These are phyloP conservation scores for Teinopalpus imperialis DNA, from an alignment of 2,888 invertebrate species.

Conservation along the genomic window DNA sequence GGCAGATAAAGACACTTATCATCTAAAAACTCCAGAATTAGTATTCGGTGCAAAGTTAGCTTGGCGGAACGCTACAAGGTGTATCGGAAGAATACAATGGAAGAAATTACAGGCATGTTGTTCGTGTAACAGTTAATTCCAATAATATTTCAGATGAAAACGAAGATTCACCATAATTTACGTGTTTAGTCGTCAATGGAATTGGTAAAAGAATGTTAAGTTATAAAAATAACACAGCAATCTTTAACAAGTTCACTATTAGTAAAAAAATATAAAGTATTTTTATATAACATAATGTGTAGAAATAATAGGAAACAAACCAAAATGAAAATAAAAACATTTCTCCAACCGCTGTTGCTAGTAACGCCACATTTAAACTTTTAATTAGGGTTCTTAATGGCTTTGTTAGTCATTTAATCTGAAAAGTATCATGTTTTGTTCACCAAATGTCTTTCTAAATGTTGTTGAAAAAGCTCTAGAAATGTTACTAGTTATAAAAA, in stretches of 20 bases:
- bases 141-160: neutral
- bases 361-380: constrained; percentile 44
- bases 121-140: constrained; percentile 2
- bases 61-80: constrained; percentile 96
- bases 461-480: too few relatives aligned
- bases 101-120: constrained; percentile 92
- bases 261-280: too few relatives aligned
- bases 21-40: constrained; percentile 94
- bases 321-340: neutral
- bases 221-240: too few relatives aligned
- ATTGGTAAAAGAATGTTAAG: too few relatives aligned
- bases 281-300: too few relatives aligned
- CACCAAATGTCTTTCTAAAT: constrained; percentile 15
- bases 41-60: constrained; percentile 96
- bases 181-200: too few relatives aligned
- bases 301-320: too few relatives aligned
- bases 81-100: constrained; percentile 98
- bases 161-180: too few relatives aligned
- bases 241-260: too few relatives aligned
- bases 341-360: constrained; percentile 15
- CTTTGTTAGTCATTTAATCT: constrained; percentile 51
- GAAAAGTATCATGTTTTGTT: constrained; percentile 39
- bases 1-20: constrained; percentile 89
- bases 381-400: constrained; percentile 57
- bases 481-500: too few relatives aligned